A percentile compares a stretch with the other conserved stretches of the same genome.
Conservation (phyloP, 2,888 invertebrate genomes). For the Tetranychus truncatus region DNA sequence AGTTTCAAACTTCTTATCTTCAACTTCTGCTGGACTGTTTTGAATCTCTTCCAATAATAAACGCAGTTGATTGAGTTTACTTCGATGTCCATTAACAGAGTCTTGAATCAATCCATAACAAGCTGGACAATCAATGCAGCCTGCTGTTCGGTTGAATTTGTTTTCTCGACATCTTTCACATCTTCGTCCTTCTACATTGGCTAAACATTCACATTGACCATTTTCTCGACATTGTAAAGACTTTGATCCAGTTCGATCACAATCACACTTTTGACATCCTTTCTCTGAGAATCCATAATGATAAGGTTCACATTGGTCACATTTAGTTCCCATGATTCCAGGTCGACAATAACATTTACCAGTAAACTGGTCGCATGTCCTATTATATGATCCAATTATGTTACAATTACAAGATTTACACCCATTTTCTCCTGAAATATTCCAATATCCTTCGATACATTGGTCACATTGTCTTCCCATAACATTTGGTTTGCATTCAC, state of each 20-base stretch:
- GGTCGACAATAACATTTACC: conserved; percentile 57
- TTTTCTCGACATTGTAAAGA: conserved; percentile 62
- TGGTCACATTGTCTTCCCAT: conserved; percentile 33
- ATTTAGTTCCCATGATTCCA: conserved; percentile 36
- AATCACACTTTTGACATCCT: conserved; percentile 52
- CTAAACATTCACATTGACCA: conserved; percentile 55
- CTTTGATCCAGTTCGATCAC: conserved; percentile 69
- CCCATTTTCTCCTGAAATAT: conserved; percentile 42
- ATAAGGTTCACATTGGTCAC: conserved; percentile 36
- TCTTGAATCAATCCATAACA: conserved; percentile 88
- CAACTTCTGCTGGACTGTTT: conserved; percentile 74
- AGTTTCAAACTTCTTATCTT: conserved; percentile 71
- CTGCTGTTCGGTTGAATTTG: conserved; percentile 70
- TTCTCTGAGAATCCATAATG: conserved; percentile 37
- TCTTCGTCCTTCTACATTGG: conserved; percentile 52
- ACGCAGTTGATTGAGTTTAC: conserved; percentile 52
- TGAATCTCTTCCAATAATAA: conserved; percentile 64
- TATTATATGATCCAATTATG: conserved; percentile 62
- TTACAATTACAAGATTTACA: conserved; percentile 61
- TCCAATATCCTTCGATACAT: conserved; percentile 49
- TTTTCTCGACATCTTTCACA: conserved; percentile 96
- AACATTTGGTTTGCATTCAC: conserved; percentile 35
- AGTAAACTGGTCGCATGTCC: conserved; percentile 55
- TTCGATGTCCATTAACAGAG: conserved; percentile 55
- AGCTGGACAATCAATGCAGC: conserved; percentile 52